Evolutionary conservation across 1,140 invertebrate genomes (phyloP), one percentile per base, ranked within the genome.

Genomic region (Hyposmocoma kahamanoa): DNA sequence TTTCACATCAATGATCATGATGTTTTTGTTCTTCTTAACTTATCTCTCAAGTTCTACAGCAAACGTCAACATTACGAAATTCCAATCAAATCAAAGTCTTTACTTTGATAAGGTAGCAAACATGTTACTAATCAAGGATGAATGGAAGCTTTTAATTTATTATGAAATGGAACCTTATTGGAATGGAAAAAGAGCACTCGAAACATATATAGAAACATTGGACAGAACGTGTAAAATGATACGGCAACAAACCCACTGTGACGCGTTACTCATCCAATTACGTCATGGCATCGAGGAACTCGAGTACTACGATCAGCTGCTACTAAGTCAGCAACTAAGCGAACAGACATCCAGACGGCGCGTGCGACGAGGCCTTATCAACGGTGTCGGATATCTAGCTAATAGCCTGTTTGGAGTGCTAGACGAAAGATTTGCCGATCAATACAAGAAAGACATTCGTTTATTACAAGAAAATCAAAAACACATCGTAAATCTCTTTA

Each of bases 81-180:
- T 41, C 15, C 20, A 13, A 21, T 18, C 20, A 20, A 41, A 41
- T 15, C 38, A 41, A 41, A 13, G 8, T 21, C 19, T 41, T 6
- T 43, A 43, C 15, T 43, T 43, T 13, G 42, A 43, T 17, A 24
- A 43, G 15, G 15, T 26, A 8, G 13, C 22, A 13, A 11, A 43
- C 15, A 43, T 43, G 42, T 11, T n/a, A 13, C 15, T 43, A 3
- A 43, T 43, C 4, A 24, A 18, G 17, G 42, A 43, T 17, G 42
- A 43, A 26, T 43, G 42, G 42, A 43, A 43, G 19, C 21, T 43
- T 1, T 11, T 43, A 1, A 24, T 43, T 10, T 43, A 26, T 15
- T 43, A 43, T 22, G 10, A 43, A 24, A 43, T 43, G 42, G 24
- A 26, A 24, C 42, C 42, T 15, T 43, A 28, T 26, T 43, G 42